Percentiles rank a stretch among this genome's conserved stretches.
Conservation (phyloP, 2,797 vertebrate genomes). For the Mormyrus hasselquistii region DNA sequence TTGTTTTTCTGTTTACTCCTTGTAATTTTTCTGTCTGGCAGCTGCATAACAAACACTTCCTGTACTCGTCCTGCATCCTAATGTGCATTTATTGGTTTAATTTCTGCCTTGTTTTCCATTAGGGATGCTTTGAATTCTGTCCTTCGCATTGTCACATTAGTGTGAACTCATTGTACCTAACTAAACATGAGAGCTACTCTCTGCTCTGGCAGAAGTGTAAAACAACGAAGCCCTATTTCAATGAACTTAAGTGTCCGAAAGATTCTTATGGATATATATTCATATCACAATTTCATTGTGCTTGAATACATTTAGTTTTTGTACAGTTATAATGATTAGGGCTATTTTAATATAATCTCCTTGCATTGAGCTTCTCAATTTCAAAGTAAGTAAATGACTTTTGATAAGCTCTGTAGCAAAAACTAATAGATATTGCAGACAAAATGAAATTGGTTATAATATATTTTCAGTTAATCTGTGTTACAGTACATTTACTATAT, state of each 20-base stretch:
- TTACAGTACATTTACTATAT: not conserved
- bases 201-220: not conserved
- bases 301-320: not conserved
- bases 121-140: not conserved
- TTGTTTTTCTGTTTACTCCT: slow-evolving; percentile 8
- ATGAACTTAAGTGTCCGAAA: not conserved
- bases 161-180: not conserved
- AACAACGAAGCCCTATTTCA: not conserved
- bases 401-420: not conserved
- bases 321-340: not conserved
- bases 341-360: not conserved
- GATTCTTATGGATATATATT: not conserved
- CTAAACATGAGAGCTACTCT: not conserved
- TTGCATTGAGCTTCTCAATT: not conserved
- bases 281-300: not conserved
- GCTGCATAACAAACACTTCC: slow-evolving; percentile 4
- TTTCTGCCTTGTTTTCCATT: not conserved
- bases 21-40: slow-evolving; percentile 13
- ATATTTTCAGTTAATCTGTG: not conserved
- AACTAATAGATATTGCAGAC: not conserved
- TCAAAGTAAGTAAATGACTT: not conserved
- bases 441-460: not conserved
- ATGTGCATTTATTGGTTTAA: not conserved
- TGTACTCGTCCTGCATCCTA: not conserved
- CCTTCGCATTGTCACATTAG: not conserved